Evolutionary conservation across 2,888 invertebrate species (phyloP), one percentile per base, ranked within the genome.

Genomic region (Eledone cirrhosa): DNA sequence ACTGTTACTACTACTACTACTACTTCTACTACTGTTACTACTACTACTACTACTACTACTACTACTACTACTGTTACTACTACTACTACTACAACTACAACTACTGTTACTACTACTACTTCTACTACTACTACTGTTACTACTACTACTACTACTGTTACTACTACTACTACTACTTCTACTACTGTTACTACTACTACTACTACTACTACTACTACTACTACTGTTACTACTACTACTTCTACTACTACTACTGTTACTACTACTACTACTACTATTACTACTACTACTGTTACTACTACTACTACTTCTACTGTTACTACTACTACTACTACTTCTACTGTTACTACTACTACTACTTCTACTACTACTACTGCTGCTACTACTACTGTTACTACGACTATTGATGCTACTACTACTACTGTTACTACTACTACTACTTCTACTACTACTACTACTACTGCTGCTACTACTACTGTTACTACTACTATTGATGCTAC

Each of bases 341-440:
- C 72, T 79, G 72, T 74, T 78, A 78, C 80, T 80, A 67, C 74
- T 80, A 78, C 80, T 78, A 78, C 78, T 80, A 78, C 78, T 78
- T 47, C 78, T 78, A 67, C 74, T 80, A 78, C 80, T 80, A 69
- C 80, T 80, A 69, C 80, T 80, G 72, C 78, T n/a, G n/a, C n/a
- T n/a, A n/a, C n/a, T n/a, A n/a, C n/a, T n/a, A n/a, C n/a, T n/a
- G n/a, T n/a, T n/a, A n/a, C n/a, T n/a, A n/a, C n/a, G n/a, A n/a
- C n/a, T n/a, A n/a, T n/a, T n/a, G n/a, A n/a, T n/a, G n/a, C n/a
- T n/a, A n/a, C n/a, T n/a, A n/a, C n/a, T n/a, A n/a, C n/a, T n/a
- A n/a, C n/a, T n/a, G n/a, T n/a, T 80, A 47, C 78, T 80, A 78
- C 78, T 78, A 78, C 80, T 78, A 78, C 74, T 78, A 78, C 80